Evolutionary conservation across 2,113 vertebrate species (phyloP).

Genomic region (Heterotilapia buettikoferi): DNA sequence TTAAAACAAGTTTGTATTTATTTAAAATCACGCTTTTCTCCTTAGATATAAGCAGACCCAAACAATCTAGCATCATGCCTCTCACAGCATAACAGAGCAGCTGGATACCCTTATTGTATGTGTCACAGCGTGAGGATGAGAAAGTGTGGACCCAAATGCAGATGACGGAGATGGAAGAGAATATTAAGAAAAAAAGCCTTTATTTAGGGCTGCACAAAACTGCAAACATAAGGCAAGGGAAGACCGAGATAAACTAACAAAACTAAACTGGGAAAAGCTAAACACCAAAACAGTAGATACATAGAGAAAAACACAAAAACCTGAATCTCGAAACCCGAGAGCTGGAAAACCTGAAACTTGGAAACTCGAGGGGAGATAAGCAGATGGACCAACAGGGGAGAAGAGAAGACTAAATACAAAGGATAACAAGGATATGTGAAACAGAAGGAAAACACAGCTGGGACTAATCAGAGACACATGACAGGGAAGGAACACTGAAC

Average conservation of each 20-base stretch:
- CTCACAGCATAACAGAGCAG: background rate
- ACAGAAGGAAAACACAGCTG: background rate
- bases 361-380: background rate
- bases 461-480: background rate
- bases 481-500: background rate
- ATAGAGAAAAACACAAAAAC: background rate
- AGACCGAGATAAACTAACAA: background rate
- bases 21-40: background rate
- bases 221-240: background rate
- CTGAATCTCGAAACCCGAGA: background rate
- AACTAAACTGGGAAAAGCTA: background rate
- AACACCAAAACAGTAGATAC: background rate
- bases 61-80: background rate
- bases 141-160: background rate
- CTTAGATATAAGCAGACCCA: background rate
- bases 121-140: background rate
- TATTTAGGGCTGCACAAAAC: background rate
- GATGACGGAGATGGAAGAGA: background rate
- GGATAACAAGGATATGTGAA: background rate
- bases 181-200: background rate
- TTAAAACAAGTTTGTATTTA: background rate
- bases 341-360: background rate
- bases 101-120: background rate
- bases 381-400: background rate
- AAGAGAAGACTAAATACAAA: background rate